Conservation (phyloP, 1,140 invertebrate species). For the Antheraea pernyi region DNA sequence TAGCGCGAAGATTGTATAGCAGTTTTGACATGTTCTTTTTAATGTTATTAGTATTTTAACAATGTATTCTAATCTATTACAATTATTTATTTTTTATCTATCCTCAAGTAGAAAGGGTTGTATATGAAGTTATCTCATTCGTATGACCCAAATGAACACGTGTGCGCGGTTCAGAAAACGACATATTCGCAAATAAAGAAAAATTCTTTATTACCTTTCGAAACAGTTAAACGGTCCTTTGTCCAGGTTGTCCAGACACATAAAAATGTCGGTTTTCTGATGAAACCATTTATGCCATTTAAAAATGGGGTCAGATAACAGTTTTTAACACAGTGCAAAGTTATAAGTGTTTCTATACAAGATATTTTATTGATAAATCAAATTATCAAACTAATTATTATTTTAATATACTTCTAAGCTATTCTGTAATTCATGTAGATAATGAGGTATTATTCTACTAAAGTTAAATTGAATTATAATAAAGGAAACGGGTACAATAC, state of each 20-base stretch:
- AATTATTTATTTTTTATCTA: neutral
- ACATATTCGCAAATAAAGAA: slow-evolving; percentile 33
- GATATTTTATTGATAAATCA: neutral
- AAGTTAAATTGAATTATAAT: too few relatives aligned
- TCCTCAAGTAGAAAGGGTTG: neutral
- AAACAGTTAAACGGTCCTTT: slow-evolving; percentile 58
- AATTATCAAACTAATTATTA: neutral
- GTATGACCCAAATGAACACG: slow-evolving; percentile 51
- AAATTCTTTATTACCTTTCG: slow-evolving; percentile 42
- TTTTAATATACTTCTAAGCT: too few relatives aligned
- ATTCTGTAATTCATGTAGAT: too few relatives aligned
- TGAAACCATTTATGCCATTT: slow-evolving; percentile 42
- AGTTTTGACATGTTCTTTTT: too few relatives aligned
- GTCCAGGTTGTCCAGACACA: slow-evolving; percentile 56
- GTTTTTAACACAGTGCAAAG: neutral
- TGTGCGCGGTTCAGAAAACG: slow-evolving; percentile 32
- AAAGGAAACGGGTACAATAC: too few relatives aligned
- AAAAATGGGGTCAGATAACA: slow-evolving; percentile 32
- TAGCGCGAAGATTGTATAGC: too few relatives aligned
- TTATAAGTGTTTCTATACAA: neutral
- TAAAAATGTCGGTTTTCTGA: slow-evolving; percentile 56
- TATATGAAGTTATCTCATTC: slow-evolving; percentile 5
- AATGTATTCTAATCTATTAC: too few relatives aligned
- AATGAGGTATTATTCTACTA: too few relatives aligned
- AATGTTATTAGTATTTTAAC: too few relatives aligned